Evolutionary conservation across 2,113 vertebrate genomes (phyloP).

Genomic region (Riparia riparia): DNA sequence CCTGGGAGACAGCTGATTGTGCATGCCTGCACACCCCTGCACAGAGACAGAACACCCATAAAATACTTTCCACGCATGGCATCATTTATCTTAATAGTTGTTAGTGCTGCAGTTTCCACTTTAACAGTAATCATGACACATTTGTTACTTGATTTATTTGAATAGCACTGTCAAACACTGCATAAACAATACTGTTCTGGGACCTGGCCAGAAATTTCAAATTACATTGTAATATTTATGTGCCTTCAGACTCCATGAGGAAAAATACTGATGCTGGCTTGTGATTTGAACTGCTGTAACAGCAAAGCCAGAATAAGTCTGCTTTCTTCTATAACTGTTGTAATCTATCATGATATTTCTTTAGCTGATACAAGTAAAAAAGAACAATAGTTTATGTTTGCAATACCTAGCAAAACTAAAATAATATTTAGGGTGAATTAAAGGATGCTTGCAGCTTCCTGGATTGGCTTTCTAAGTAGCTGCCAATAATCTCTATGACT

Average conservation of each 20-base stretch:
- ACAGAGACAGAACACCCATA: constrained; percentile 21
- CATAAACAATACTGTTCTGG: constrained; percentile 63
- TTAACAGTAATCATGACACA: constrained; percentile 64
- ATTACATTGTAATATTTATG: constrained; percentile 70
- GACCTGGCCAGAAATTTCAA: constrained; percentile 52
- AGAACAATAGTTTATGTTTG: constrained; percentile 29
- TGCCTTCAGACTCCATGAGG: constrained; percentile 15
- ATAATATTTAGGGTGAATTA: constrained; percentile 47
- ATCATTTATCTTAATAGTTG: constrained; percentile 63
- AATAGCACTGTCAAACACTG: constrained; percentile 52
- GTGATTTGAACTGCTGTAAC: not conserved
- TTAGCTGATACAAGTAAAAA: not conserved
- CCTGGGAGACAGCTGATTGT: constrained; percentile 20
- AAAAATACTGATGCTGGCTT: constrained; percentile 26
- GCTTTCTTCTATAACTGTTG: not conserved
- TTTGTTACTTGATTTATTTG: constrained; percentile 70
- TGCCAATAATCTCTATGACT: not conserved
- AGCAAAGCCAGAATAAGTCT: not conserved
- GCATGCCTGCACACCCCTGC: not conserved
- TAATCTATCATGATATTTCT: constrained; percentile 40
- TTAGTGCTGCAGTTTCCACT: constrained; percentile 57
- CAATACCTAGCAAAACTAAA: constrained; percentile 30
- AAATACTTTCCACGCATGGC: constrained; percentile 27
- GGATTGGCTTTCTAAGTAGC: not conserved
- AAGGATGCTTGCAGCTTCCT: not conserved